phyloP scores from a whole-genome alignment of 2,113 vertebrate species.

The Anseranas semipalmata region DNA sequence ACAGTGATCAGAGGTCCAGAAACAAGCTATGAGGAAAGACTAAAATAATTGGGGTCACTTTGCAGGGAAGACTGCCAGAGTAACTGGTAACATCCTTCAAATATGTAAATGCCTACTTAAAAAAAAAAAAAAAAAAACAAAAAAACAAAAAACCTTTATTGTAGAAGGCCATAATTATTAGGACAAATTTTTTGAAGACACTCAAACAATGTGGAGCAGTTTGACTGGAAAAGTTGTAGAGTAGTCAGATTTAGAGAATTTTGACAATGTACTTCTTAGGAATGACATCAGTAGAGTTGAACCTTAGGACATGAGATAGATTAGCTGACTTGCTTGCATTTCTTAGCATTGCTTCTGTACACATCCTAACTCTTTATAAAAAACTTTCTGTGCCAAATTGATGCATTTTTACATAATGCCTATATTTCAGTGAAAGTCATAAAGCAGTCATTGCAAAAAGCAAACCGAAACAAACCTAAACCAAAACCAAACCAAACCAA shows the following conservation, averaged over 20 bases:
- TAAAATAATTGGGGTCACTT: background rate
- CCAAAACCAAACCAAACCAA: background rate
- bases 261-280: background rate
- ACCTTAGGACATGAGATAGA: fast-evolving
- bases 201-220: fast-evolving
- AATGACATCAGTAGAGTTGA: background rate
- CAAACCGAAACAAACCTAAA: background rate
- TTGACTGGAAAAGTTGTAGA: background rate
- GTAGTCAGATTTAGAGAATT: background rate
- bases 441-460: background rate
- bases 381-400: background rate
- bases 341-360: background rate
- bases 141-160: background rate
- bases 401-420: background rate
- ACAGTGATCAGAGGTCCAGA: background rate
- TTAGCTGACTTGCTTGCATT: background rate
- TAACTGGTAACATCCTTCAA: background rate
- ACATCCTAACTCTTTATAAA: background rate
- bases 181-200: background rate
- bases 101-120: fast-evolving
- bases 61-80: background rate
- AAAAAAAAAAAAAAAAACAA: background rate
- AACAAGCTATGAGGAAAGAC: background rate
- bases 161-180: background rate
- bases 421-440: background rate